phyloP scores from a whole-genome alignment of 1,140 invertebrate genomes.

The Ephestia elutella region DNA sequence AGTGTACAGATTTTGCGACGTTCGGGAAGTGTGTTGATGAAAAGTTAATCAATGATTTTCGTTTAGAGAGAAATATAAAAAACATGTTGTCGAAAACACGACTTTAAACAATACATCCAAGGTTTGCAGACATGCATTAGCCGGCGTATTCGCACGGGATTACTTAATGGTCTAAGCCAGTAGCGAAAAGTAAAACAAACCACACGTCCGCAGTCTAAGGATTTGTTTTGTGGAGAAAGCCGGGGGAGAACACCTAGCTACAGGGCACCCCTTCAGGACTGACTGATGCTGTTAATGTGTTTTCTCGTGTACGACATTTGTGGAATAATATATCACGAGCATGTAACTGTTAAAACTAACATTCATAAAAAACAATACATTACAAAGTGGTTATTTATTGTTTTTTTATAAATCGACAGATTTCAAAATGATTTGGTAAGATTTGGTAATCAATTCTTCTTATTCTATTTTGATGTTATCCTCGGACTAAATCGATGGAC shows the following conservation, averaged over 20 bases:
- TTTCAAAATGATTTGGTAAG: too few species aligned
- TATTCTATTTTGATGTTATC: too few species aligned
- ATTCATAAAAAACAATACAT: too few species aligned
- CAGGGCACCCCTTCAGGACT: neutral
- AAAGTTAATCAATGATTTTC: too few species aligned
- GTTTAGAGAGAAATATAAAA: constrained; percentile 1
- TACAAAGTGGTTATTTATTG: too few species aligned
- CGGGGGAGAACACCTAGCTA: neutral
- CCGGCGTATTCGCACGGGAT: constrained; percentile 28
- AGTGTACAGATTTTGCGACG: too few species aligned
- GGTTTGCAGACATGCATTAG: constrained; percentile 36
- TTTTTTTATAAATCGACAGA: too few species aligned
- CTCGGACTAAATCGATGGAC: too few species aligned
- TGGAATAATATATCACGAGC: neutral
- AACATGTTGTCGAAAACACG: neutral
- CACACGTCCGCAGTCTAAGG: constrained; percentile 15
- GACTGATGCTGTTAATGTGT: neutral
- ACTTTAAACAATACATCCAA: constrained; percentile 5
- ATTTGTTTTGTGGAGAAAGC: constrained; percentile 21
- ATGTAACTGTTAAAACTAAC: too few species aligned
- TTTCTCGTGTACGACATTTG: neutral
- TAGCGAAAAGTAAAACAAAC: constrained; percentile 17
- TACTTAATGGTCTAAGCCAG: constrained; percentile 38
- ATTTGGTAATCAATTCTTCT: too few species aligned
- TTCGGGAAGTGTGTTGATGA: too few species aligned